Evolutionary conservation across 2,113 vertebrate species (phyloP).

Genomic region (Ciconia maguari): DNA sequence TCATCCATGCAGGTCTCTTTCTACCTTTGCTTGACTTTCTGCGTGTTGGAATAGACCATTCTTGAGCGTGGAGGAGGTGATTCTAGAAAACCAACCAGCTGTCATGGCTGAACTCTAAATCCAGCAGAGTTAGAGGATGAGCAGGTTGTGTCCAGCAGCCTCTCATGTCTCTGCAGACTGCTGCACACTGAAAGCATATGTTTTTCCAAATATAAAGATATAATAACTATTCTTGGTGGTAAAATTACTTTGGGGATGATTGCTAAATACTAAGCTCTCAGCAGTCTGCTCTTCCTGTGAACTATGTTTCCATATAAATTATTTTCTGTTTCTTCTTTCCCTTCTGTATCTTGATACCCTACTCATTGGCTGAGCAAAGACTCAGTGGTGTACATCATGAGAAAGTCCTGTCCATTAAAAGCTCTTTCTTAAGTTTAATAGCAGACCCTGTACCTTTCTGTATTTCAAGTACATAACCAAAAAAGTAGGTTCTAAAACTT

Average conservation of each 20-base stretch:
- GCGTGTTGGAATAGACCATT: not conserved
- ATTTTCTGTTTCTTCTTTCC: not conserved
- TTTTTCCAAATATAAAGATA: not conserved
- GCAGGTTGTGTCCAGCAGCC: not conserved
- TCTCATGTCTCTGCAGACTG: not conserved
- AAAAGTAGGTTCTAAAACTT: not conserved
- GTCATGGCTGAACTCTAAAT: not conserved
- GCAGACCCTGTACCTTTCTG: not conserved
- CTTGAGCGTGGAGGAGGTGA: not conserved
- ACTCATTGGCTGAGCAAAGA: not conserved
- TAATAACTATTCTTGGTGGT: not conserved
- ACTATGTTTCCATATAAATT: not conserved
- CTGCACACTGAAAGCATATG: not conserved
- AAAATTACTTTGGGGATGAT: not conserved
- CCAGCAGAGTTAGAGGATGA: not conserved
- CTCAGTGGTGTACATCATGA: not conserved
- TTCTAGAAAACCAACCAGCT: not conserved
- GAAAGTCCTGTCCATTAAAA: not conserved
- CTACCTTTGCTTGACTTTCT: not conserved
- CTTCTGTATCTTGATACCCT: not conserved
- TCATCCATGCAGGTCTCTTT: not conserved
- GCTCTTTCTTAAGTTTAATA: not conserved
- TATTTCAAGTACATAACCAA: not conserved
- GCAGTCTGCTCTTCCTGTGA: not conserved
- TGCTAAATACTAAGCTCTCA: not conserved